phyloP scores from a whole-genome alignment of 2,113 vertebrate genomes.

The Trochalopteron elliotii region DNA sequence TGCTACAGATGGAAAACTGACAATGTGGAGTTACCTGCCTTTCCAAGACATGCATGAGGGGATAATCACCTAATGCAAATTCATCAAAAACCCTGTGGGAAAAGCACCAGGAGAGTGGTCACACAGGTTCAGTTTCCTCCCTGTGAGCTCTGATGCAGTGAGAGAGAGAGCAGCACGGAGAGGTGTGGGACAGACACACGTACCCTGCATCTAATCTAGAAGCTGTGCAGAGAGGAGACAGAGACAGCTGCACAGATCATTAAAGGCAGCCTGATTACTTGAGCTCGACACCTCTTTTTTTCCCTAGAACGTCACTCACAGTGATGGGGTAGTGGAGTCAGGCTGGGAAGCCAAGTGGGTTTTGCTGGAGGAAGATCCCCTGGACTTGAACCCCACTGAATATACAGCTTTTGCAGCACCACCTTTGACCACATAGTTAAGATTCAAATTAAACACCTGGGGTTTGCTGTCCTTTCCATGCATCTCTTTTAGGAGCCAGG shows the following conservation, averaged over 20 bases:
- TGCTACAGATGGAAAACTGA: constrained; percentile 61
- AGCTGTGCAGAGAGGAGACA: neutral
- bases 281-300: constrained; percentile 3
- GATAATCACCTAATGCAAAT: constrained; percentile 46
- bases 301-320: neutral
- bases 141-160: neutral
- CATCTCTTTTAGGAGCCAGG: neutral
- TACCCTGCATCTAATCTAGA: neutral
- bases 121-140: neutral
- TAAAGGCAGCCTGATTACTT: neutral
- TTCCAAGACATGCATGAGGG: constrained; percentile 27
- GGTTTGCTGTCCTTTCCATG: neutral
- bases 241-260: neutral
- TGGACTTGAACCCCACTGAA: neutral
- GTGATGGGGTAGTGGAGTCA: neutral
- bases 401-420: neutral
- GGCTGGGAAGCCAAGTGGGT: neutral
- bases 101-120: neutral
- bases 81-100: neutral
- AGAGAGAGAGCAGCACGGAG: neutral
- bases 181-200: neutral
- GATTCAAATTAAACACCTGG: neutral
- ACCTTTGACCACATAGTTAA: neutral
- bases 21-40: constrained; percentile 56
- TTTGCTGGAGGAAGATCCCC: neutral